A percentile compares a stretch with the other conserved stretches of the same genome.
Evolutionary conservation across 2,797 vertebrate genomes (phyloP).

Genomic region (Anabas testudineus): DNA sequence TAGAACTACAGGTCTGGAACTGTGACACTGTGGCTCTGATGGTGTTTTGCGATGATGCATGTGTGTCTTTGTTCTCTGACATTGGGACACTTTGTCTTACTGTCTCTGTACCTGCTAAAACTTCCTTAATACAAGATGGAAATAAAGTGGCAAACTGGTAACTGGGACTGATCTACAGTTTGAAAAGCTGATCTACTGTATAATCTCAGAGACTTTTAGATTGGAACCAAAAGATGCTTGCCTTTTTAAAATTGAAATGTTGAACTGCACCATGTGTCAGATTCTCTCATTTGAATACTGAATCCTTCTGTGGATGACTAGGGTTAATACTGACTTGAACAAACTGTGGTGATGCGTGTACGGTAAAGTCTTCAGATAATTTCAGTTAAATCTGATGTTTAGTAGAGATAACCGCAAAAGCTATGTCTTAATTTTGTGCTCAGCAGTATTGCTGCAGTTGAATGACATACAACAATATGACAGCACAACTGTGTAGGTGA

Average conservation of each 20-base stretch:
- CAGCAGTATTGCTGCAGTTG: neutral
- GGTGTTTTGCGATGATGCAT: neutral
- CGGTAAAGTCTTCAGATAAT: neutral
- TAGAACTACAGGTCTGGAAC: neutral
- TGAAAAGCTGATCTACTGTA: neutral
- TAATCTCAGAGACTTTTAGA: neutral
- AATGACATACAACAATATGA: neutral
- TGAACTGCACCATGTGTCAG: no score
- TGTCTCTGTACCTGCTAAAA: no score
- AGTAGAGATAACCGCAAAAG: slow-evolving; percentile 2
- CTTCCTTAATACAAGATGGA: neutral
- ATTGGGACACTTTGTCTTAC: no score
- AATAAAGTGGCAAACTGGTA: neutral
- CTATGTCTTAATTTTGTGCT: neutral
- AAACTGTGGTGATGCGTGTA: neutral
- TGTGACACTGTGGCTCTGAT: slow-evolving; percentile 5
- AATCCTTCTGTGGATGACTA: neutral
- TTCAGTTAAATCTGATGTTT: neutral
- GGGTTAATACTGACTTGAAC: slow-evolving; percentile 4
- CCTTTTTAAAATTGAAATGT: no score
- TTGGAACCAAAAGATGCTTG: no score
- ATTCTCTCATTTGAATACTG: neutral
- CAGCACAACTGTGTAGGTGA: neutral
- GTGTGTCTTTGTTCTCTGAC: neutral
- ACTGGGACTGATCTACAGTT: slow-evolving; percentile 10